Conservation (phyloP, 2,113 vertebrate species). For the Antennarius striatus region DNA sequence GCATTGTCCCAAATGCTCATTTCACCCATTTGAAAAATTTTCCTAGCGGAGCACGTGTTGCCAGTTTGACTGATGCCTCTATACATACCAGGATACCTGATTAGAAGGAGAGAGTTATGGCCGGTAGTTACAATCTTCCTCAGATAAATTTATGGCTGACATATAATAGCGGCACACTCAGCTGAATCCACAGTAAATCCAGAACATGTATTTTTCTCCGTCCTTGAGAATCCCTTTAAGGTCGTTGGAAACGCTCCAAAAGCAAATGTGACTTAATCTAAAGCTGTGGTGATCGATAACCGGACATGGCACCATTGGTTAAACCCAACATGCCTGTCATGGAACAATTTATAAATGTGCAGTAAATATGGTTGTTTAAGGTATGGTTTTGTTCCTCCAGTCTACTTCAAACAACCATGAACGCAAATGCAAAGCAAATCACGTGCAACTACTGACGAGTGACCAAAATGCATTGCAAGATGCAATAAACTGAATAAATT, state of each 20-base stretch:
- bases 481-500: no score
- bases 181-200: conserved; percentile 58
- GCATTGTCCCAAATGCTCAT: conserved; percentile 49
- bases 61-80: conserved; percentile 45
- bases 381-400: no score
- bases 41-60: conserved; percentile 22
- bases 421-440: no score
- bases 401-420: no score
- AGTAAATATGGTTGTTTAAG: no score
- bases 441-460: no score
- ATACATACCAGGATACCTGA: conserved; percentile 42
- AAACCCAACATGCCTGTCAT: no score
- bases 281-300: conserved; percentile 3
- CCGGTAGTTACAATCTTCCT: conserved; percentile 40
- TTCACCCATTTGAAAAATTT: conserved; percentile 46
- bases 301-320: neutral
- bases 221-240: conserved; percentile 58
- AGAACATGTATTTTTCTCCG: conserved; percentile 31
- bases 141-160: conserved; percentile 59
- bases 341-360: no score
- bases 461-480: no score
- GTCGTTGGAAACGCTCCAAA: conserved; percentile 1
- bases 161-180: conserved; percentile 45
- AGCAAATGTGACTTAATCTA: conserved; percentile 16
- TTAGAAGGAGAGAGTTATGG: conserved; percentile 62